These are phyloP conservation scores for Maniola hyperantus DNA, from an alignment of 2,888 invertebrate genomes.

Conservation along the genomic window DNA sequence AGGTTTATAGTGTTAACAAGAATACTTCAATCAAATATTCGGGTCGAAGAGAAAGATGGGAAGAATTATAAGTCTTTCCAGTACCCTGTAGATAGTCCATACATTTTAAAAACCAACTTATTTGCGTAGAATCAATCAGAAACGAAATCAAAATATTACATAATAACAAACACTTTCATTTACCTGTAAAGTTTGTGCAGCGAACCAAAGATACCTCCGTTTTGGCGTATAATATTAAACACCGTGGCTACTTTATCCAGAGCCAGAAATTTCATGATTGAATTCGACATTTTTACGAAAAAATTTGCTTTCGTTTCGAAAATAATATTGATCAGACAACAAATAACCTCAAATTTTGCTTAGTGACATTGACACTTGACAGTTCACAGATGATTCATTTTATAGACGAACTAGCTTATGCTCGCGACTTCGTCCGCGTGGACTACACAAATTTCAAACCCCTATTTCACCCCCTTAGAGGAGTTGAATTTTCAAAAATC, in stretches of 20 bases:
- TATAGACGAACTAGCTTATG: too few relatives aligned
- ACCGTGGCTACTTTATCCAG: slow-evolving; percentile 86
- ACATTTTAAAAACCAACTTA: neutral
- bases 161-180: slow-evolving; percentile 52
- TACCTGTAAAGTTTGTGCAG: slow-evolving; percentile 89
- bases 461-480: too few relatives aligned
- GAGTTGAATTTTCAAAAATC: too few relatives aligned
- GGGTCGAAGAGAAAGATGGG: neutral
- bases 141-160: slow-evolving; percentile 65
- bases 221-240: slow-evolving; percentile 85
- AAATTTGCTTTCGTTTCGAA: slow-evolving; percentile 9
- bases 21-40: slow-evolving; percentile 11
- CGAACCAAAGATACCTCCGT: slow-evolving; percentile 88
- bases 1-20: too few relatives aligned
- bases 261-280: slow-evolving; percentile 86
- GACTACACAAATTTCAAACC: too few relatives aligned
- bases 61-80: neutral
- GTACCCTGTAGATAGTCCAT: too few relatives aligned
- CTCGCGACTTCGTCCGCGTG: too few relatives aligned
- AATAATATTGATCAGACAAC: neutral
- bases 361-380: neutral
- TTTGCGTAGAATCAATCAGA: neutral
- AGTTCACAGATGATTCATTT: neutral
- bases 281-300: slow-evolving; percentile 46
- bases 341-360: slow-evolving; percentile 8